phyloP scores from a whole-genome alignment of 1,140 invertebrate species.

The Hestina assimilis region DNA sequence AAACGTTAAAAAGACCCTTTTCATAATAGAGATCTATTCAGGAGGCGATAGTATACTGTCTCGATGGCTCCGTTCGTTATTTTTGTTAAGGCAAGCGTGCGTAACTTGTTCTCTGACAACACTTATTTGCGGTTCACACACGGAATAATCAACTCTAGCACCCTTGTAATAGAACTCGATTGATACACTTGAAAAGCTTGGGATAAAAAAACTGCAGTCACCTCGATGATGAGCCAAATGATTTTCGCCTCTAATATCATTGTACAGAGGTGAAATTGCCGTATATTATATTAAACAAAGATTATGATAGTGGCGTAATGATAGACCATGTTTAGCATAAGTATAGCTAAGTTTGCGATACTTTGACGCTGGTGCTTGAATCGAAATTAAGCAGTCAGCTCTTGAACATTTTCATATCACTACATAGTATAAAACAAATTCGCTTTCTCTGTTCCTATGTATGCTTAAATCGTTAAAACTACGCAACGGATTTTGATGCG shows the following conservation, averaged over 20 bases:
- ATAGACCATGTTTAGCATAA: constrained; percentile 30
- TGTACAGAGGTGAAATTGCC: constrained; percentile 12
- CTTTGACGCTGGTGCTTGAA: constrained; percentile 12
- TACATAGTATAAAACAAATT: too few relatives aligned
- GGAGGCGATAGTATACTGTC: constrained; percentile 35
- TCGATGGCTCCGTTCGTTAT: constrained; percentile 68
- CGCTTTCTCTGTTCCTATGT: too few relatives aligned
- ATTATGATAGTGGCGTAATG: constrained; percentile 25
- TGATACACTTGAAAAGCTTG: constrained; percentile 8
- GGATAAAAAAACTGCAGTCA: constrained; percentile 26
- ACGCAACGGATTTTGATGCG: too few relatives aligned
- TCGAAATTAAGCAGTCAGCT: constrained; percentile 20
- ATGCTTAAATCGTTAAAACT: too few relatives aligned
- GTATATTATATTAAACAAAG: background rate
- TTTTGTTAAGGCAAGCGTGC: constrained; percentile 77
- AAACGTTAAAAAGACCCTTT: constrained; percentile 51
- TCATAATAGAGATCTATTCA: constrained; percentile 29
- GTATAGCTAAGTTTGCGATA: constrained; percentile 25
- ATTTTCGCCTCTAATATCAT: constrained; percentile 29
- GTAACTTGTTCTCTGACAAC: constrained; percentile 37
- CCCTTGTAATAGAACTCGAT: constrained; percentile 12
- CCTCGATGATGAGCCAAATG: constrained; percentile 10
- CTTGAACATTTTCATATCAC: constrained; percentile 7
- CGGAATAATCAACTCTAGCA: constrained; percentile 30
- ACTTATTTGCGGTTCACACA: constrained; percentile 12